Base-by-base conservation (phyloP, 1,140 invertebrate species). In the Helicoverpa zea region DNA sequence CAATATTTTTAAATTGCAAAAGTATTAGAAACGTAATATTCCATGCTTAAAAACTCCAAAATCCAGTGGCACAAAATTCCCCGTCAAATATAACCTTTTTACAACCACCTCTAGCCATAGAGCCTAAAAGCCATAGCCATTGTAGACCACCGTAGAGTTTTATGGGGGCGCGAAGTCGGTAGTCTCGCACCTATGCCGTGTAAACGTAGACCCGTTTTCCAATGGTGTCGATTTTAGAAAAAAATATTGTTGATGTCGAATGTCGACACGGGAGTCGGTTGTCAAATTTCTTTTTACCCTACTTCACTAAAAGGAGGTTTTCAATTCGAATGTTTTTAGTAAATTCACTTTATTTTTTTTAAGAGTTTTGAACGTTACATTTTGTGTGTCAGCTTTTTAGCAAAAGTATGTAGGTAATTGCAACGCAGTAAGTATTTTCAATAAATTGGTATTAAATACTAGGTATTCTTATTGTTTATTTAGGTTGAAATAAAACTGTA, bases 161-260 rank as follows among this genome's bases (percentile, higher is more conserved):
- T 90, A 90, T 89, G 78, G 83, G 79, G 80, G 84, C 87, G 88
- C 83, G 85, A 90, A 89, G 63, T 85, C 89, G 74, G 89, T 88
- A 90, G 89, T 87, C 10, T 77, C 74, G 23, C 74, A 64, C 74
- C 74, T 74, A 16, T 30, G 23, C 12, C 11, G 10, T 77, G 18
- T 64, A 61, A 64, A 64, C 59, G 9, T 16, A 2, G 23, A 77
- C 16, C 43, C 59, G 77, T 86, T 83, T 80, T 63, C 82, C 83
- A 79, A 35, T 66, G 70, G n/a, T 79, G 86, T 79, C 84, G 81
- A 84, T 79, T 23, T 1, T 80, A 2, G 54, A 79, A 81, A 78
- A 23, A 75, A 79, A 73, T 1, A 12, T 11, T 29, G 68, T 3
- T 23, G n/a, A n/a, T n/a, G n/a, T n/a, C n/a, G n/a, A n/a, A n/a